Evolutionary conservation across 2,797 vertebrate genomes (phyloP), one percentile per base, ranked within the genome.

Genomic region (Cygnus olor): DNA sequence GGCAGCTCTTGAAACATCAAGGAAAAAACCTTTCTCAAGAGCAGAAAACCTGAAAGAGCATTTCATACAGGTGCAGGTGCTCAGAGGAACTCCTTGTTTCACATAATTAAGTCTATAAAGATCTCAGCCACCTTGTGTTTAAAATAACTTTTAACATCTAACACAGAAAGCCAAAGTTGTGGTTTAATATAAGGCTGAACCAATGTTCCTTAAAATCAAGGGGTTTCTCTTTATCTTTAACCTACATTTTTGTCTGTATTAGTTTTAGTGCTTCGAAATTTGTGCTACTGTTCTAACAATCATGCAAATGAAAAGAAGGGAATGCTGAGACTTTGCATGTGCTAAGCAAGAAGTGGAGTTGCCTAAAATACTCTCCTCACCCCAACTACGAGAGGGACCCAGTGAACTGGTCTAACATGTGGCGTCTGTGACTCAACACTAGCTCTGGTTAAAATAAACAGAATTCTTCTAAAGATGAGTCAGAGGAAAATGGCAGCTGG

Each of bases 401-500:
- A n/a, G 47, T 89, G 89, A 96, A 89, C 88, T 94, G 80, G 44
- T 92, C 71, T 93, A 76, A 82, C 45, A 36, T 56, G 47, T 69
- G 93, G 61, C 64, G 47, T 70, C 68, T 66, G 80, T 92, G 84
- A 93, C 82, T 88, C 70, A 95, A 68, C 57, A 30, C 38, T 66
- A 72, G 24, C 51, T 93, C 63, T 84, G 81, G 42, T 1, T 56
- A 76, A 90, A 93, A 93, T 86, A 94, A 95, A 91, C 34, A 66
- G 61, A 44, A 36, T 6, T 95, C 1, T 5, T 80, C 93, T 82
- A 65, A 74, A 90, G 93, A 88, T 93, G 88, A 97, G 45, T 93
- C 94, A 95, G 76, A 95, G 47, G 84, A 94, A 93, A 89, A 95
- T 94, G 95, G 93, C 60, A 96, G 82, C 84, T 93, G 88, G 71